Base-by-base conservation (phyloP, 1,140 invertebrate genomes). In the Hesperophylax magnus region DNA sequence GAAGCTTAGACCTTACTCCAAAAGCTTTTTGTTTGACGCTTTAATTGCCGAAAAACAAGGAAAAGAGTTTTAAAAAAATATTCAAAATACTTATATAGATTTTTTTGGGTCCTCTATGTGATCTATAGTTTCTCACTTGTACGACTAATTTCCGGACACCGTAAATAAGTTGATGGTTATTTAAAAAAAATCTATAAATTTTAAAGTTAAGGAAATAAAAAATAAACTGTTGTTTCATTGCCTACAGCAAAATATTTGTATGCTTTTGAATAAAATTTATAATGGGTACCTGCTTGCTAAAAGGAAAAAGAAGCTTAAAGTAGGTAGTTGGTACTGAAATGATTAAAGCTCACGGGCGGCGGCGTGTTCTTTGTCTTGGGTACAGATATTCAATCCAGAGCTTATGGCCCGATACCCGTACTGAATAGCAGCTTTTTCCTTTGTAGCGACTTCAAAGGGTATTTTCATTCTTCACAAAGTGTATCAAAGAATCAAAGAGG, bases 381-480 rank as follows among this genome's bases (percentile, higher is more conserved):
- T 53, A 71, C 14, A 18, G 67, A 71, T 75, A 75, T 75, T 75
- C 27, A 58, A 75, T 60, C 72, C 56, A 6, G 27, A 18, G 52
- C 72, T 56, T 31, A 27, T 54, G 56, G 56, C 56, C 18, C 54
- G 56, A 75, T 75, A 24, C 72, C 24, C n/a, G 27, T 17, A 75
- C 54, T 75, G 72, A 60, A 75, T 75, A 75, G 24, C 56, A 18
- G 24, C 53, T 11, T 75, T 71, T 52, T 47, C 72, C 54, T 75
- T 75, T 75, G 72, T 75, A 39, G 15, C 24, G 72, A 75, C 72
- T 27, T 75, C 72, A 75, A 75, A 75, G 52, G 53, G 27, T 75
- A 75, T 75, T 75, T 75, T 60, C 39, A 47, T 47, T 75, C 56
- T 75, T 75, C 24, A 75, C 52, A 75, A 75, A 75, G 56, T 60